Evolutionary conservation across 2,797 vertebrate genomes (phyloP).

Genomic region (Crenichthys baileyi): DNA sequence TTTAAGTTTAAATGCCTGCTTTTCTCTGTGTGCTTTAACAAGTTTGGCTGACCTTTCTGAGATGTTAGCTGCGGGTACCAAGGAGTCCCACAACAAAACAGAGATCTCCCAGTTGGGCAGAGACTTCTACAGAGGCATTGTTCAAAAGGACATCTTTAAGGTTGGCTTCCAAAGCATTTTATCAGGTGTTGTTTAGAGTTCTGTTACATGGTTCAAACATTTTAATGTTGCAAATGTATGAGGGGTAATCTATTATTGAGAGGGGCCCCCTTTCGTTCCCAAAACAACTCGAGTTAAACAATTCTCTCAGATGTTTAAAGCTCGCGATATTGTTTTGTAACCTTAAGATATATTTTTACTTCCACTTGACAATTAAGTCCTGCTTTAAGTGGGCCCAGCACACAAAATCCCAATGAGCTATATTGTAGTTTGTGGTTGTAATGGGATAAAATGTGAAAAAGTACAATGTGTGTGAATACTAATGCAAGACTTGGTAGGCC

Average conservation of each 20-base stretch:
- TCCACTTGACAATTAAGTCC: no score
- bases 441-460: no score
- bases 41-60: conserved; percentile 87
- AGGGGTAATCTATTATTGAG: not conserved
- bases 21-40: not conserved
- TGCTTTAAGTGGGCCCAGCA: no score
- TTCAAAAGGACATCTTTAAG: conserved; percentile 88
- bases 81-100: conserved; percentile 85
- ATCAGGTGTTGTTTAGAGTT: not conserved
- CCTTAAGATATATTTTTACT: no score
- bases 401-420: no score
- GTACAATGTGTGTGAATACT: no score
- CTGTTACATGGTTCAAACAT: not conserved
- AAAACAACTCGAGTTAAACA: not conserved
- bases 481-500: no score
- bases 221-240: not conserved
- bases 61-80: conserved; percentile 88
- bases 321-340: no score
- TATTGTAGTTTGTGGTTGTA: no score
- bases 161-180: conserved; percentile 55
- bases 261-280: not conserved
- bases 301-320: no score
- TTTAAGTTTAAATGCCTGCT: not conserved
- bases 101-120: conserved; percentile 90
- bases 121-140: conserved; percentile 88